Evolutionary conservation across 1,140 invertebrate genomes (phyloP).

Genomic region (Ladona fulva): DNA sequence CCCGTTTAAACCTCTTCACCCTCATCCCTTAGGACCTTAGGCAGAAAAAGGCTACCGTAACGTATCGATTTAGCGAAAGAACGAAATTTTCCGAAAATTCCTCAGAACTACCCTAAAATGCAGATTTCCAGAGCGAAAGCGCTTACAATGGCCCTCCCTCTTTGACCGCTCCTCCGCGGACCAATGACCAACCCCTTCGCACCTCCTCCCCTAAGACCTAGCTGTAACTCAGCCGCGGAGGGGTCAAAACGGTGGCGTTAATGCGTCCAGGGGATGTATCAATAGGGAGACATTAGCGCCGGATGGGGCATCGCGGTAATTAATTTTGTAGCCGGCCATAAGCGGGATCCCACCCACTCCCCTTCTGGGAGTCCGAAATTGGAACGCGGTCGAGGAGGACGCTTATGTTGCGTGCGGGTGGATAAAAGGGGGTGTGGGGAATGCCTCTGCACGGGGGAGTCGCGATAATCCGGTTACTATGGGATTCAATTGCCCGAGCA

Average conservation of each 20-base stretch:
- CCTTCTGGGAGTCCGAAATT: neutral
- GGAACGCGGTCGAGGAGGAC: neutral
- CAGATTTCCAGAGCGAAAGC: too few relatives aligned
- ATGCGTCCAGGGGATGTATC: neutral
- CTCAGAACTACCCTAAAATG: too few relatives aligned
- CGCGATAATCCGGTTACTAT: neutral
- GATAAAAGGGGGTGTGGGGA: neutral
- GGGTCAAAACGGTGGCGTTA: neutral
- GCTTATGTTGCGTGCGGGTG: neutral
- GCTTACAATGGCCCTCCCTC: too few relatives aligned
- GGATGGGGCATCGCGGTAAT: neutral
- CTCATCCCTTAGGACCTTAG: too few relatives aligned
- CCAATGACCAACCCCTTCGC: neutral
- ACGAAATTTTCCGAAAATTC: too few relatives aligned
- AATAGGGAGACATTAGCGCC: neutral
- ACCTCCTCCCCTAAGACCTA: neutral
- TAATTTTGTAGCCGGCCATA: neutral
- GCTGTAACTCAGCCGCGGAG: neutral
- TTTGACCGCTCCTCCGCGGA: too few relatives aligned
- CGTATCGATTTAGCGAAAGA: too few relatives aligned
- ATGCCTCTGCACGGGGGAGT: neutral
- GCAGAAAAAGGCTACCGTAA: too few relatives aligned
- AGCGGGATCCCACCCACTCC: neutral
- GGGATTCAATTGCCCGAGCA: slow-evolving; percentile 2
- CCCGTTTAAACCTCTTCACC: too few relatives aligned